Base-by-base conservation (phyloP, 2,888 invertebrate genomes). In the Choreutis nemorana region DNA sequence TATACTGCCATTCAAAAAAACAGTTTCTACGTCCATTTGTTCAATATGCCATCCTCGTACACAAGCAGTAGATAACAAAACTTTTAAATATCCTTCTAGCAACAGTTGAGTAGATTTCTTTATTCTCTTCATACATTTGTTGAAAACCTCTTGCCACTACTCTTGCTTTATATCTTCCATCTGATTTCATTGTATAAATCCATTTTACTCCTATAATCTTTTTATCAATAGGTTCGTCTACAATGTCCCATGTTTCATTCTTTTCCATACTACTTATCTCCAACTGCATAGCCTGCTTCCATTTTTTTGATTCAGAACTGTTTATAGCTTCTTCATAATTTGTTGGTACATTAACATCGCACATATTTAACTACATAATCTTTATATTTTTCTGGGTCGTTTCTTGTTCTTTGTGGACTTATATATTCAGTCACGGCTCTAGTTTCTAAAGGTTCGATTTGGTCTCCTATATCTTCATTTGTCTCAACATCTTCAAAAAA, bases 211-310 rank as follows among this genome's bases (percentile, higher is more conserved):
- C 25, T 25, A 25, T 25, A 12, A 25, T 11, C n/a, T n/a, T 25
- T 25, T 25, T 25, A 25, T 25, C 25, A 12, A 7, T 12, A 12
- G 10, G 25, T 11, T 7, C 13, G 6, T 25, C 25, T 12, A 25
- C 13, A 12, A 25, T 25, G 10, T 25, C 10, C 25, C 25, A 25
- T 10, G 25, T 25, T 12, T 25, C 4, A 25, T 25, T 25, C 13
- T 25, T 12, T 10, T 12, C 13, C 11, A 25, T 12, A 11, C 25
- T 25, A 13, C 13, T 6, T 25, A 25, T 10, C 13, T 11, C 25
- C 3, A 5, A 10, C 3, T 25, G 4, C 25, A 25, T 25, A 5
- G 25, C 25, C 13, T 12, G 10, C 13, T 25, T 10, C 13, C 25
- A 25, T 25, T 12, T 8, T 25, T 13, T 25, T 12, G 10, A 4